A percentile compares a stretch with the other conserved stretches of the same genome.
Evolutionary conservation across 2,888 invertebrate species (phyloP).

Genomic region (Agrotis puta): DNA sequence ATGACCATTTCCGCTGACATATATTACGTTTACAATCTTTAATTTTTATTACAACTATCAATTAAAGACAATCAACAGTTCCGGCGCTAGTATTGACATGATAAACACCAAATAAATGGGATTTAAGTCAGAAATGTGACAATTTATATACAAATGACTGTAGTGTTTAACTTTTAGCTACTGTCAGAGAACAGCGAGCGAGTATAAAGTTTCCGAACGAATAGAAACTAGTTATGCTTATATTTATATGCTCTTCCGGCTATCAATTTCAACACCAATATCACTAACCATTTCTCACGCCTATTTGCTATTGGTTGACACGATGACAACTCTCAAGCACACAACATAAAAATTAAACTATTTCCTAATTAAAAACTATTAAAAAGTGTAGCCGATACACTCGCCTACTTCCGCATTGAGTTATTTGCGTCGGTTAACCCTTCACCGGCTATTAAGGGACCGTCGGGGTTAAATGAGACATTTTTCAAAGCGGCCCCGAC

Average conservation of each 20-base stretch:
- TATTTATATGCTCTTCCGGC: conserved; percentile 69
- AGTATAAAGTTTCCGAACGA: conserved; percentile 58
- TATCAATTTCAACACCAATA: conserved; percentile 70
- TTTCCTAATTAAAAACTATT: conserved; percentile 90
- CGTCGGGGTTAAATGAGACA: conserved; percentile 89
- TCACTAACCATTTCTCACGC: conserved; percentile 83
- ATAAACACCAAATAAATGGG: conserved; percentile 35
- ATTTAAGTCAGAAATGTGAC: conserved; percentile 38
- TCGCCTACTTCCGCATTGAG: conserved; percentile 87
- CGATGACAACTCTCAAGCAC: conserved; percentile 74
- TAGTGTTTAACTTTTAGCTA: conserved; percentile 45
- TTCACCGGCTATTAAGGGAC: conserved; percentile 88
- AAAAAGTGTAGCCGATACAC: conserved; percentile 83
- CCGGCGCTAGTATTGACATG: conserved; percentile 17
- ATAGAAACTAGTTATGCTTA: conserved; percentile 63
- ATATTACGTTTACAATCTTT: not conserved
- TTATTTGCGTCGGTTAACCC: conserved; percentile 90
- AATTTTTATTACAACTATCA: not conserved
- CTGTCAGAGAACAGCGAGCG: conserved; percentile 36
- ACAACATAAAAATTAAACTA: conserved; percentile 88
- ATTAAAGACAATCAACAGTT: conserved; percentile 22
- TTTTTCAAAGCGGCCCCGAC: conserved; percentile 86
- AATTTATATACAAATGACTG: conserved; percentile 51
- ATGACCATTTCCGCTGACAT: conserved; percentile 4
- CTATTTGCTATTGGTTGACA: conserved; percentile 81